Percentiles rank a stretch among this genome's conserved stretches.
phyloP scores from a whole-genome alignment of 2,797 vertebrate species.

The Cyclopterus lumpus region DNA sequence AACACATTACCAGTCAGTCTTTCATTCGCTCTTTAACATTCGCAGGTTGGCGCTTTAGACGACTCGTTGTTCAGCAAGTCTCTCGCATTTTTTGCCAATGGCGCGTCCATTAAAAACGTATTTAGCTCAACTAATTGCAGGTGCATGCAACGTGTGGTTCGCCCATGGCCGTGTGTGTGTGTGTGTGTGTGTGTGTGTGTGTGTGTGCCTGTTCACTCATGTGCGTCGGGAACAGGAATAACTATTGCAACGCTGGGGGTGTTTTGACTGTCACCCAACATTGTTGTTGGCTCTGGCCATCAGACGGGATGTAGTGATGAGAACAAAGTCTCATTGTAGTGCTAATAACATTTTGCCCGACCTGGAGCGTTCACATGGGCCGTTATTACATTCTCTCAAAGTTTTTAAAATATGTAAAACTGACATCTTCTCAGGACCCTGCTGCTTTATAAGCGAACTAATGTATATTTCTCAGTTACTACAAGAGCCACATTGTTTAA shows the following conservation, averaged over 20 bases:
- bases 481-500: conserved; percentile 35
- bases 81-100: conserved; percentile 40
- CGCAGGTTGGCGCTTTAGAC: conserved; percentile 30
- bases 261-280: conserved; percentile 49
- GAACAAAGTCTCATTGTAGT: conserved; percentile 5
- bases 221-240: conserved; percentile 29
- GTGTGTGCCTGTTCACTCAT: conserved; percentile 45
- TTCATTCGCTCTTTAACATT: conserved; percentile 47
- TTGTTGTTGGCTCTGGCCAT: conserved; percentile 24
- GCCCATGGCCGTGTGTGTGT: conserved; percentile 41
- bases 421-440: conserved; percentile 13
- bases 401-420: conserved; percentile 36
- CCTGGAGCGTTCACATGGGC: conserved; percentile 6
- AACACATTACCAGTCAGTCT: conserved; percentile 29
- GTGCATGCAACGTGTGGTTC: conserved; percentile 49
- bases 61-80: conserved; percentile 37
- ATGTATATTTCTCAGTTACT: conserved; percentile 29
- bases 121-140: conserved; percentile 69
- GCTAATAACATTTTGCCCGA: conserved; percentile 1
- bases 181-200: no score
- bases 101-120: conserved; percentile 59
- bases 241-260: conserved; percentile 38
- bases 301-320: conserved; percentile 26
- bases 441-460: conserved; percentile 25
- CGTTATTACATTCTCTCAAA: conserved; percentile 15